Percentiles rank a stretch among this genome's conserved stretches.
phyloP scores from a whole-genome alignment of 2,888 invertebrate species.

The Podabrus alpinus region DNA sequence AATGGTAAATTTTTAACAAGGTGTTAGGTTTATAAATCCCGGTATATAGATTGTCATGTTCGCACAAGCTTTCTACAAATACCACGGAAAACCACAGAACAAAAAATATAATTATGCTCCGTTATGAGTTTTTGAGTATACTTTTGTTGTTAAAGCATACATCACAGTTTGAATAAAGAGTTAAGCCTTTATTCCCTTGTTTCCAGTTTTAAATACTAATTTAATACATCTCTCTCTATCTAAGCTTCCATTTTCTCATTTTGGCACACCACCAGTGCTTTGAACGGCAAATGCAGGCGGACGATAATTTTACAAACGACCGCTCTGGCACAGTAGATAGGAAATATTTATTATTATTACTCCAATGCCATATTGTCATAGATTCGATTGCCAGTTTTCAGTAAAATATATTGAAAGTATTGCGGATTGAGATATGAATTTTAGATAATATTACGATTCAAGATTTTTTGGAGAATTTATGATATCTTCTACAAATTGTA shows the following conservation, averaged over 20 bases:
- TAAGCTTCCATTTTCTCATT: constrained; percentile 31
- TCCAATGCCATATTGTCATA: constrained; percentile 46
- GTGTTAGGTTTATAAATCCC: constrained; percentile 23
- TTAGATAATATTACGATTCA: constrained; percentile 28
- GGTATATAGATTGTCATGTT: constrained; percentile 23
- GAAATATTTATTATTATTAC: constrained; percentile 51
- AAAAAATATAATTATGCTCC: constrained; percentile 33
- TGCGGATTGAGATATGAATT: constrained; percentile 29
- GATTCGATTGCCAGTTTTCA: constrained; percentile 44
- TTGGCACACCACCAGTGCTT: constrained; percentile 17
- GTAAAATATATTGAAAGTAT: constrained; percentile 31
- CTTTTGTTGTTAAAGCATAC: constrained; percentile 27
- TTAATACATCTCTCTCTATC: constrained; percentile 34
- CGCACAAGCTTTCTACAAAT: constrained; percentile 24
- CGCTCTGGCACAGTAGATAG: constrained; percentile 44
- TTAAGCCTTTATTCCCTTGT: constrained; percentile 32
- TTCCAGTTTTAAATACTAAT: constrained; percentile 42
- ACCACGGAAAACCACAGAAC: constrained; percentile 25
- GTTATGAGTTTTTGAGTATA: constrained; percentile 29
- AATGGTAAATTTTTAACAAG: constrained; percentile 15
- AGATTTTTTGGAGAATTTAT: constrained; percentile 28
- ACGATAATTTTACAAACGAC: constrained; percentile 47
- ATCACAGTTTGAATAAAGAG: constrained; percentile 32
- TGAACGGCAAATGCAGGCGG: constrained; percentile 37
- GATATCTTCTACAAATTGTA: constrained; percentile 24